Base-by-base conservation (phyloP, 2,113 vertebrate species). In the Rostratula benghalensis region DNA sequence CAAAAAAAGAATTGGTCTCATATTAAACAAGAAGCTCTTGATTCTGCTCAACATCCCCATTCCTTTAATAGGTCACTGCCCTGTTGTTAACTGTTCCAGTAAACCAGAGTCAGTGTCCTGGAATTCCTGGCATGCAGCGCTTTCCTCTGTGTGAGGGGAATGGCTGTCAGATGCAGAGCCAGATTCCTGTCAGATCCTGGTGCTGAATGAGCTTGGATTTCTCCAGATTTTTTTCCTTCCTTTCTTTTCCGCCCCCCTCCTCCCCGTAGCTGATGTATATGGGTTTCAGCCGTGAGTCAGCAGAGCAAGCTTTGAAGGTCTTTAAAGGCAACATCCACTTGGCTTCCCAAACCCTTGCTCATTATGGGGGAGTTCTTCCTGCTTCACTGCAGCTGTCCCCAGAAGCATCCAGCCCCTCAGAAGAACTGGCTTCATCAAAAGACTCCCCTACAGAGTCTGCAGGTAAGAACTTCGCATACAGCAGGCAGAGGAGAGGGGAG, bases 321-420 rank as follows among this genome's bases (percentile, higher is more conserved):
- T 98, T 98, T 11, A 97, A 96, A 51, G 99, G 98, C 65, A 99
- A 99, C 69, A 81, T 99, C 46, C 98, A 99, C 46, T 87, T 98
- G 43, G 99, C 99, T 1, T 97, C 98, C 11, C 98, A 99, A 97
- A 98, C 98, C 16, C 98, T 99, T 25, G 97, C 98, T 35, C 98
- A 98, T 91, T 98, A 98, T 7, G 98, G 98, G 24, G 99, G 99
- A 4, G 73, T 93, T 43, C 97, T 99, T 5, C 98, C 99, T 8
- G 90, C 97, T 3, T 98, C 96, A 0, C 97, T 98, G 57, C 98
- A 97, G 67, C 73, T 97, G 77, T 71, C 96, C 2, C 77, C 59
- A 3, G 97, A 96, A 9, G 96, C 74, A 6, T 93, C 97, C 22
- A 98, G 98, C 1, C 97, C 97, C 0, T 98, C 98, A 2, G 98